Base-by-base conservation (phyloP, 2,113 vertebrate species). In the Nibea coibor region DNA sequence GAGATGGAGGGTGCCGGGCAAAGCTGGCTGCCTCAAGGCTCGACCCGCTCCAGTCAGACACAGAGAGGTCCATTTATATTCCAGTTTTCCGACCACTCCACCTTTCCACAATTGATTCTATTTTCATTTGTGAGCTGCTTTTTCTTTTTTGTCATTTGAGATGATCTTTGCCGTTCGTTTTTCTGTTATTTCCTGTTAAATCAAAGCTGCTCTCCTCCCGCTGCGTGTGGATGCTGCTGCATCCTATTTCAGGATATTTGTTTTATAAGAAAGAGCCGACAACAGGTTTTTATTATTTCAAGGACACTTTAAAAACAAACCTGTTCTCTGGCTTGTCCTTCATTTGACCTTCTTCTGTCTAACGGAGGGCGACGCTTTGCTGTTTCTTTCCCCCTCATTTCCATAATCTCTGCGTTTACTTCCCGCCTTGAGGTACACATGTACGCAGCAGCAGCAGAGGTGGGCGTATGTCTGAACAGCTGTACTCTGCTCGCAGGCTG, bases 401-500 rank as follows among this genome's bases (percentile, higher is more conserved):
- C 61, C 66, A 39, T 76, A 51, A 59, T 71, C 72, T 75, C 47
- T 4, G 43, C 4, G 12, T 28, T 67, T 31, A n/a, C 66, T 54
- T 73, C 63, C 56, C 0, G 58, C 70, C 75, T 70, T n/a, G 70
- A 82, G 74, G 14, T 65, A 10, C 64, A 59, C 62, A 59, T 66
- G 67, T 59, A 51, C 28, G 19, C 64, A 69, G 65, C 58, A 24
- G 71, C 66, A 68, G 80, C 50, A 26, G 81, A 50, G 28, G 80
- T 76, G 72, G 66, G 72, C 28, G 68, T 83, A 9, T 31, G 67
- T 58, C 61, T 58, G 39, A 16, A 42, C 72, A 58, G 67, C 50
- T 81, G 61, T 39, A 39, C 65, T 70, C 28, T 3, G 20, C 10
- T 20, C 19, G 16, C 73, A 56, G 69, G n/a, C 78, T 43, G 70